A percentile compares a stretch with the other conserved stretches of the same genome.
Evolutionary conservation across 2,888 invertebrate species (phyloP).

Genomic region (Chironomus tentans): DNA sequence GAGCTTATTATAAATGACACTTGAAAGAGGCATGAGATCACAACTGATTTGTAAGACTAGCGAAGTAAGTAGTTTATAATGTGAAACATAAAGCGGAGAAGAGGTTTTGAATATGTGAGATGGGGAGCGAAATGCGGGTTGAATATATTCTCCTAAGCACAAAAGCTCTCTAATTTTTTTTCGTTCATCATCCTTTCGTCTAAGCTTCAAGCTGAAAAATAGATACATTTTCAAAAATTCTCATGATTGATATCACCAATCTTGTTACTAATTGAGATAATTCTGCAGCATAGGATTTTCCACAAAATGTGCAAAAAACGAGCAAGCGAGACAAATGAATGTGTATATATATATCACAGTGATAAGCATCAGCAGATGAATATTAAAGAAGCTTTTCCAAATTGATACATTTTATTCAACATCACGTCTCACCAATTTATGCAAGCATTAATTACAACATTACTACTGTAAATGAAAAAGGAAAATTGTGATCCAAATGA

Average conservation of each 20-base stretch:
- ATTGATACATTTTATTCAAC: neutral
- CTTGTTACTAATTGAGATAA: constrained; percentile 4
- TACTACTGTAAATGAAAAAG: too few relatives aligned
- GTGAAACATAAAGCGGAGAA: too few relatives aligned
- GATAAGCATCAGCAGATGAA: constrained; percentile 5
- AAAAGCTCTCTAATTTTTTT: too few relatives aligned
- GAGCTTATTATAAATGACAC: too few relatives aligned
- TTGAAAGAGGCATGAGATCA: too few relatives aligned
- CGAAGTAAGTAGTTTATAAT: too few relatives aligned
- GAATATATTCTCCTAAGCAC: too few relatives aligned
- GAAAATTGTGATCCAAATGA: neutral
- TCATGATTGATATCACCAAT: neutral
- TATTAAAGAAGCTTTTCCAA: neutral
- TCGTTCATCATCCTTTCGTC: too few relatives aligned
- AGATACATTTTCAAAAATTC: neutral
- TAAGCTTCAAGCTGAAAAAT: neutral
- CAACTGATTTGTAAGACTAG: too few relatives aligned
- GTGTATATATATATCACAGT: neutral
- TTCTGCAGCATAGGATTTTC: neutral
- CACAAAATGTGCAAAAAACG: too few relatives aligned
- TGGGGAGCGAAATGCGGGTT: too few relatives aligned
- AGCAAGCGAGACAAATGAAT: neutral
- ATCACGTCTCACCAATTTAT: constrained; percentile 4
- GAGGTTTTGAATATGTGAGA: too few relatives aligned
- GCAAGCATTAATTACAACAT: constrained; percentile 4